Evolutionary conservation across 64 coral and sea anemone genomes (phyloP), one percentile per base, ranked within the genome.

Genomic region (Astreopora myriophthalma): DNA sequence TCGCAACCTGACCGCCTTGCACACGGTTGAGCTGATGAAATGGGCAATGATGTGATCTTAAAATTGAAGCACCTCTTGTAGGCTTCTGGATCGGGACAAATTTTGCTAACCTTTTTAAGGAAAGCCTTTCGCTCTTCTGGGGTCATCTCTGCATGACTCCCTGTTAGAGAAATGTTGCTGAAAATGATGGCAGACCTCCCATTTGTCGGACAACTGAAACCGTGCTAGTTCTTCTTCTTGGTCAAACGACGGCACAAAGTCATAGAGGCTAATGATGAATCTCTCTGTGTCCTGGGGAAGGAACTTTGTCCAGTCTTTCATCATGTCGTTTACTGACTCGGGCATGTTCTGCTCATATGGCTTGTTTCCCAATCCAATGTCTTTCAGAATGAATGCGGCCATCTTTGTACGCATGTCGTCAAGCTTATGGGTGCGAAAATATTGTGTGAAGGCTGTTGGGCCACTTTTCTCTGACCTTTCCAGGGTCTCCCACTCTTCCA

Each of bases 191-290:
- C 55, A 5, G 34, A 84, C 68, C 34, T 84, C 68, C 79, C 79
- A 92, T 8, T 84, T 92, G 19, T 92, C 89, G 22, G 89, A 85
- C 16, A 92, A 5, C 5, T 46, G 17, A 11, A 92, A 64, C 89
- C 68, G 85, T 1, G 79, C 48, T 0, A 84, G 7, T 69, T 92
- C 79, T 44, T 84, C 89, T 27, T 85, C 89, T 11, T 61, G 26
- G 26, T 85, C 79, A 28, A 84, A 92, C 1, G 16, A 71, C 0
- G 62, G 55, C 9, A 84, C 62, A 30, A 92, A 84, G 29, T 92
- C 78, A 44, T 61, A 74, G 8, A 91, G 66, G 33, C 65, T 44
- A 0, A 84, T 22, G 40, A 91, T 84, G 26, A 91, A 49, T 6
- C 40, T 73, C n/a, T 84, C 89, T 66, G 84, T 74, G 5, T 91